Base-by-base conservation (phyloP, 35 echinoderm and acorn worm species). In the Heliocidaris erythrogramma region DNA sequence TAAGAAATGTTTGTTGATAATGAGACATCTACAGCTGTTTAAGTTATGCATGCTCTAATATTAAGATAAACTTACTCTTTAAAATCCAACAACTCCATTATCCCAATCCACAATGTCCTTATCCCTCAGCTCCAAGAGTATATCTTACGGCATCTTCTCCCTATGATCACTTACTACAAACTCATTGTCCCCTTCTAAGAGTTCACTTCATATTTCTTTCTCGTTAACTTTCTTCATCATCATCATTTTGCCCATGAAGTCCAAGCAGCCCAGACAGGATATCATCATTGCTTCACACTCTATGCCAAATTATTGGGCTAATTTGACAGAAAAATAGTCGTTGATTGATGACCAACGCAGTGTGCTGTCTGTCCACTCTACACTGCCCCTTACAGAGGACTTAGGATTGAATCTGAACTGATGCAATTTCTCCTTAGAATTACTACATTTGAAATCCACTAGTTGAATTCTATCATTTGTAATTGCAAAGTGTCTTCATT, bases 241-340 rank as follows among this genome's bases (percentile, higher is more conserved):
- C 7, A 42, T 60, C 18, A 5, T 78, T 21, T 78, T 78, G 65
- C n/a, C 65, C 65, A n/a, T 78, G 21, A 78, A 78, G 65, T 78
- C 65, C 21, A 24, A 78, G 21, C 17, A 3, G n/a, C 65, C 65
- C 27, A 78, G 65, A 78, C 65, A 78, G 65, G 65, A 78, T 78
- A 24, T 78, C 65, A 78, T 78, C 65, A 78, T 78, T 78, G 65
- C 65, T 78, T 78, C 65, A 78, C 65, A 78, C 65, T 78, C 65
- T 5, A 78, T 78, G 65, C 65, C 65, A 27, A 27, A 78, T 78
- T 78, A 78, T 78, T 78, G 65, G 65, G 65, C 27, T 78, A 78
- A 78, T 78, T 78, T 78, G 65, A 78, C 65, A 78, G 65, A 78
- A 78, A 78, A 78, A 78, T 78, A n/a, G 65, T 78, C n/a, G 65